Evolutionary conservation across 1,140 invertebrate species (phyloP).

Genomic region (Zaprionus ghesquierei): DNA sequence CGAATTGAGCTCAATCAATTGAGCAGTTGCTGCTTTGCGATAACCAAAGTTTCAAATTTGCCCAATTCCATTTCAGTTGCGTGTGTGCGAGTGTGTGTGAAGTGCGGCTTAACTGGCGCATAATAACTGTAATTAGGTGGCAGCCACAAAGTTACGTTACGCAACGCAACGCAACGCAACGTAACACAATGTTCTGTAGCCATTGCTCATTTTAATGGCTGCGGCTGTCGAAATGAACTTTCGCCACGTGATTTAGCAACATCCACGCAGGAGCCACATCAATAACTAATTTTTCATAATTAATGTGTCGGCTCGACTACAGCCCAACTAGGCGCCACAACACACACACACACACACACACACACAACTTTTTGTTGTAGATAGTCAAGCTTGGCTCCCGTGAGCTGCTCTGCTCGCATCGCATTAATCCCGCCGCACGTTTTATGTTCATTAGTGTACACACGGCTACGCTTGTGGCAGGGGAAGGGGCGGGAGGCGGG

Average conservation of each 20-base stretch:
- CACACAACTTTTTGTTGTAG: background rate
- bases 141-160: slow-evolving; percentile 42
- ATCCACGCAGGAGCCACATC: slow-evolving; percentile 48
- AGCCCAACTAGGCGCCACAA: slow-evolving; percentile 18
- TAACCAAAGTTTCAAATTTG: background rate
- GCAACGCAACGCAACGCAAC: slow-evolving; percentile 1
- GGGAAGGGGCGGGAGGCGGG: background rate
- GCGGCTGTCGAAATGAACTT: slow-evolving; percentile 63
- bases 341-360: background rate
- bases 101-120: background rate
- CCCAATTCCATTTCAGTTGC: background rate
- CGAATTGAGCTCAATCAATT: background rate
- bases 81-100: background rate
- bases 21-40: background rate
- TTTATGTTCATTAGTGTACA: slow-evolving; percentile 45
- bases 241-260: slow-evolving; percentile 62
- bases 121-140: slow-evolving; percentile 58
- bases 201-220: slow-evolving; percentile 64
- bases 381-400: background rate
- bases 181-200: slow-evolving; percentile 12
- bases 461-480: background rate
- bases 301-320: slow-evolving; percentile 30
- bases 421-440: slow-evolving; percentile 31
- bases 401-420: background rate
- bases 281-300: slow-evolving; percentile 74